phyloP scores from a whole-genome alignment of 2,888 invertebrate genomes.

The Blastobasis lacticolella region DNA sequence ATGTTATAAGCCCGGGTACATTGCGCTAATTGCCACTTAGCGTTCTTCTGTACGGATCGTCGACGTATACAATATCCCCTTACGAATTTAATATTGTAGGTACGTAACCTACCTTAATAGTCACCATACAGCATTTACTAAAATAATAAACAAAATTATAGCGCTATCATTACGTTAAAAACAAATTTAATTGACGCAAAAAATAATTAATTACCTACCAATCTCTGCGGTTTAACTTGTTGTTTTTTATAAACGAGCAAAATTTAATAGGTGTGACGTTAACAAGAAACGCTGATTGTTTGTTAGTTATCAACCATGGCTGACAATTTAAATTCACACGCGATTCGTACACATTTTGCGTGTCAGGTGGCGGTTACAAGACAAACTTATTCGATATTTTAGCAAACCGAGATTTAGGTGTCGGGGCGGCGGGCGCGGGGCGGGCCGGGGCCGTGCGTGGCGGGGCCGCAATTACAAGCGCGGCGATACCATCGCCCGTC shows the following conservation, averaged over 20 bases:
- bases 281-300: slow-evolving; percentile 28
- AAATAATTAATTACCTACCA: too few relatives aligned
- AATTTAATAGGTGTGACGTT: slow-evolving; percentile 30
- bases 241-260: slow-evolving; percentile 23
- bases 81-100: too few relatives aligned
- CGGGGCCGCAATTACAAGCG: slow-evolving; percentile 51
- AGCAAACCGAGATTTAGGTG: slow-evolving; percentile 51
- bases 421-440: slow-evolving; percentile 19
- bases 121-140: too few relatives aligned
- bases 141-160: too few relatives aligned
- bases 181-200: too few relatives aligned
- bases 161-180: too few relatives aligned
- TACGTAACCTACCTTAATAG: too few relatives aligned
- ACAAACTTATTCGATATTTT: slow-evolving; percentile 41
- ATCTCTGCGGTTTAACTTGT: not conserved
- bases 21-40: too few relatives aligned
- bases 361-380: slow-evolving; percentile 60
- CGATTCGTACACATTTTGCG: slow-evolving; percentile 56
- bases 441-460: slow-evolving; percentile 31
- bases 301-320: slow-evolving; percentile 42
- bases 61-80: too few relatives aligned
- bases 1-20: not conserved
- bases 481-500: slow-evolving; percentile 26
- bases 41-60: too few relatives aligned
- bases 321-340: slow-evolving; percentile 58